These are phyloP conservation scores for Chironomus tepperi DNA, from an alignment of 1,140 invertebrate genomes.

Conservation along the genomic window DNA sequence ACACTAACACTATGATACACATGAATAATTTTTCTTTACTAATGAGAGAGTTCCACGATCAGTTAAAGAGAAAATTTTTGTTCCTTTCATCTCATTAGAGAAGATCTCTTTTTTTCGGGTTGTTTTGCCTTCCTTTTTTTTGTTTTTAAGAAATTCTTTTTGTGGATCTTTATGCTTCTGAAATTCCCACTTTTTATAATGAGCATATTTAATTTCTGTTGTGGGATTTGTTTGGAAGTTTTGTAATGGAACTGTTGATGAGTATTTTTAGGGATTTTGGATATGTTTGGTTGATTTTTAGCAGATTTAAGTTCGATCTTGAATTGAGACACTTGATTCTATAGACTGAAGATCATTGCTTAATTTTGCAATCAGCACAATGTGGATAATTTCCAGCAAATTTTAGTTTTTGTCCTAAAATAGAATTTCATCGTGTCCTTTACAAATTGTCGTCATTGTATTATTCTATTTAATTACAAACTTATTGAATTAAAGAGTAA, in stretches of 20 bases:
- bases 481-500: too few species aligned
- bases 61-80: neutral
- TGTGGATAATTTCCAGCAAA: too few species aligned
- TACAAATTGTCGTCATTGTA: too few species aligned
- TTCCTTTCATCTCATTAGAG: neutral
- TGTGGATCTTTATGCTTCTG: slow-evolving; percentile 1
- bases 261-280: neutral
- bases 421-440: too few species aligned
- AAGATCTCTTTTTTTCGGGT: neutral
- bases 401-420: too few species aligned
- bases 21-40: neutral
- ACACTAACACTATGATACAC: neutral
- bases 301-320: neutral
- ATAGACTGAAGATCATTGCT: too few species aligned
- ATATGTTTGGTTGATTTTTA: neutral
- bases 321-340: neutral
- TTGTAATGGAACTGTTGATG: neutral
- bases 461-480: too few species aligned
- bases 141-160: neutral
- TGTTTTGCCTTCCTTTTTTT: neutral
- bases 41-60: neutral
- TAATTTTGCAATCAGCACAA: too few species aligned
- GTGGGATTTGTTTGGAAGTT: neutral
- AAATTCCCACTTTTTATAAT: slow-evolving; percentile 6
- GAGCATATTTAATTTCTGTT: neutral